Evolutionary conservation across 2,797 vertebrate species (phyloP).

Genomic region (Knipowitschia caucasica): DNA sequence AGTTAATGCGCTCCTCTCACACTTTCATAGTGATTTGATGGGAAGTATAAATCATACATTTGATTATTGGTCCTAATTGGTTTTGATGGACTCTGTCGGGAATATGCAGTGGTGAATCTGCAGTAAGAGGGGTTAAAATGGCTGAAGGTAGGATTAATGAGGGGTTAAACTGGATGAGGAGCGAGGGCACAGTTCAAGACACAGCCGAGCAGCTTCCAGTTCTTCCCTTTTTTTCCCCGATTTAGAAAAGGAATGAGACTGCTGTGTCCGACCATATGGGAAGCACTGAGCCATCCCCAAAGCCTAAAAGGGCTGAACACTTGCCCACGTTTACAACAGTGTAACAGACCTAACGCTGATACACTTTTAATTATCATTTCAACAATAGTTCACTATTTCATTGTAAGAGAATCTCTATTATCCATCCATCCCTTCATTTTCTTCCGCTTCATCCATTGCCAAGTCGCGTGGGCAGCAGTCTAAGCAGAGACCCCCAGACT

Average conservation of each 20-base stretch:
- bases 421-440: no score
- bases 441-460: no score
- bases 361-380: no score
- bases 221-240: conserved; percentile 12
- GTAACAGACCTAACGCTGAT: conserved; percentile 1
- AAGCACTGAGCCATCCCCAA: conserved; percentile 16
- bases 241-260: conserved; percentile 10
- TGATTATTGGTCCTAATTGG: conserved; percentile 71
- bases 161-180: conserved; percentile 58
- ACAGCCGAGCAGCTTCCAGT: conserved; percentile 18
- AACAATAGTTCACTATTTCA: neutral
- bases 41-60: no score
- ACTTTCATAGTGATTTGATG: no score
- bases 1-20: no score
- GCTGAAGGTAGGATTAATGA: conserved; percentile 48
- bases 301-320: conserved; percentile 8
- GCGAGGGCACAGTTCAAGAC: conserved; percentile 25
- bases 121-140: conserved; percentile 40
- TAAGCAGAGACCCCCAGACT: no score
- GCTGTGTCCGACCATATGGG: conserved; percentile 40
- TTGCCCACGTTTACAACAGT: conserved; percentile 2
- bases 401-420: no score
- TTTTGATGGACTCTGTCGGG: conserved; percentile 47
- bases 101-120: conserved; percentile 23
- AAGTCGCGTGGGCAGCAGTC: no score